phyloP scores from a whole-genome alignment of 2,797 vertebrate species.

The Hybognathus amarus region DNA sequence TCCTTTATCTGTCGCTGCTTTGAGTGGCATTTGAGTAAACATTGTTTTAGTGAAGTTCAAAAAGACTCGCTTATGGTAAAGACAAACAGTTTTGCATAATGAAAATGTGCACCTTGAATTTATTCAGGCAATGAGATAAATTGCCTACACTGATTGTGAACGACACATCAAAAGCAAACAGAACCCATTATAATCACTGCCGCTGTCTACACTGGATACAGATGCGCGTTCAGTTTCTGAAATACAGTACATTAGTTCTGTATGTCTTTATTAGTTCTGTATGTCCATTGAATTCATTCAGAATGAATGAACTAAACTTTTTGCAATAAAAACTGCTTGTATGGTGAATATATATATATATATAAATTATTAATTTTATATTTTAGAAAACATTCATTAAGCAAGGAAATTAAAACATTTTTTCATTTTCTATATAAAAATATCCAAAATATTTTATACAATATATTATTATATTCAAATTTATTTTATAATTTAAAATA shows the following conservation, averaged over 20 bases:
- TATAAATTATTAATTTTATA: not conserved
- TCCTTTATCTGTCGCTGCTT: not conserved
- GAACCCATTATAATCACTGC: no score
- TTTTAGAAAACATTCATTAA: not conserved
- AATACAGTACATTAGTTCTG: no score
- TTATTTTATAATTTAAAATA: no score
- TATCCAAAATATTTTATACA: not conserved
- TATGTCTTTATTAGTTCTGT: no score
- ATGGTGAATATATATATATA: not conserved
- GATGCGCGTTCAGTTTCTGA: no score
- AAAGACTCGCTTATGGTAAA: not conserved
- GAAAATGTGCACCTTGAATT: not conserved
- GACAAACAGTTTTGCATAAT: not conserved
- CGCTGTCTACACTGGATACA: no score
- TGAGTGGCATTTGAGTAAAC: not conserved
- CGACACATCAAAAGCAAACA: no score
- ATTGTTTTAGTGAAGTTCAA: not conserved
- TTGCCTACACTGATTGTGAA: no score
- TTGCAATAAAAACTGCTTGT: not conserved
- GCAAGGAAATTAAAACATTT: not conserved
- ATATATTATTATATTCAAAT: not conserved
- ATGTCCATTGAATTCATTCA: no score
- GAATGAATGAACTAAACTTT: not conserved
- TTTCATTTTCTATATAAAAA: not conserved
- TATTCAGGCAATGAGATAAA: not conserved